Base-by-base conservation (phyloP, 2,888 invertebrate species). In the Nasonovia ribisnigri region DNA sequence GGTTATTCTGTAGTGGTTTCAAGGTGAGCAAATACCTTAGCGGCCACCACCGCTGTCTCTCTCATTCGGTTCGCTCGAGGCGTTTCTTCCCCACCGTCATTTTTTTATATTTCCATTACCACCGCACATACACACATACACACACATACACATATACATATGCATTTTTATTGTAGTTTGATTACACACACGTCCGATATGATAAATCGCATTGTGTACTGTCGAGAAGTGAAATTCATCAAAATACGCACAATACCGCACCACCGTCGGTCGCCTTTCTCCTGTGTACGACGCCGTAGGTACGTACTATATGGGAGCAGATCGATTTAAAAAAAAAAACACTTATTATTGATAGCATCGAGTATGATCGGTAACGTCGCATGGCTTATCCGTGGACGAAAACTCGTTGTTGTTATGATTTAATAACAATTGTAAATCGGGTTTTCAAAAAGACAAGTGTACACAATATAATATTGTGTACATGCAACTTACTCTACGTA, bases 171-270 rank as follows among this genome's bases (percentile, higher is more conserved):
- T 92, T 92, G 92, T 92, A 92, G 92, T 92, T 92, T 92, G 92
- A 92, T 92, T 92, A 92, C 92, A 92, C 92, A 92, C 92, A 88
- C 77, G 88, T 88, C 92, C 88, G 88, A 92, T 77, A 92, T 88
- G 92, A 92, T 92, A 92, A 88, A 92, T 92, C 43, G 88, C 88
- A 88, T 92, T 92, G 88, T 88, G 54, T 46, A 42, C 67, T 54
- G 88, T 92, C 92, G n/a, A 92, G 88, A 92, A 93, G 93, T 93
- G 93, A 93, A 93, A 93, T 93, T 93, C 93, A 24, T 93, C 93
- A 93, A 93, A 90, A 93, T 60, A 92, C n/a, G 77, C 36, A 77
- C 43, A 46, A 88, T 51, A 84, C n/a, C 51, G 36, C 36, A 36
- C 51, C 43, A 92, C 88, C 88, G 42, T 60, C 60, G 36, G 51